phyloP scores from a whole-genome alignment of 2,888 invertebrate genomes.

The Xylota segnis region DNA sequence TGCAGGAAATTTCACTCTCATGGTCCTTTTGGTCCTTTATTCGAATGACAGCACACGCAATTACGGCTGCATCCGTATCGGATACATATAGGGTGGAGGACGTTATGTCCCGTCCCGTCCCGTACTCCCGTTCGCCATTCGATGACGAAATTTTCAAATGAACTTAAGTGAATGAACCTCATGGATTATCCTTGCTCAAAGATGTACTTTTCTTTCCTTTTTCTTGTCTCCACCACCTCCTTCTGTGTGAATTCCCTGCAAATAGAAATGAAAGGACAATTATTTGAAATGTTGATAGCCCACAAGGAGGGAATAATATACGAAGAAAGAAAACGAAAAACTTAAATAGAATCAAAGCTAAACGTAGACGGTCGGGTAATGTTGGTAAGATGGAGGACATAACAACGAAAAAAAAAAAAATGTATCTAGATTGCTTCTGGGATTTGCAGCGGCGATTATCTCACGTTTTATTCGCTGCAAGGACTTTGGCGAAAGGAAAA shows the following conservation, averaged over 20 bases:
- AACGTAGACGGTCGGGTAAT: not conserved
- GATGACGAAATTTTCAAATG: constrained; percentile 68
- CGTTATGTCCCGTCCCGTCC: not conserved
- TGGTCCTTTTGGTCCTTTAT: constrained; percentile 56
- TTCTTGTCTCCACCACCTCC: not conserved
- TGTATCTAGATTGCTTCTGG: constrained; percentile 72
- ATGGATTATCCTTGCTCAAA: constrained; percentile 59
- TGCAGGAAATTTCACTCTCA: constrained; percentile 57
- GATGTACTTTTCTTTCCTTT: not conserved
- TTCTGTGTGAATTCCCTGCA: constrained; percentile 44
- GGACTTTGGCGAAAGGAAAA: constrained; percentile 21
- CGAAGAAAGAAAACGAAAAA: constrained; percentile 42
- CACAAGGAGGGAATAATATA: constrained; percentile 44
- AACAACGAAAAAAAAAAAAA: constrained; percentile 29
- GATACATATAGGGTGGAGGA: not conserved
- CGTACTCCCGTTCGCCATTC: not conserved
- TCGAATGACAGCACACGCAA: constrained; percentile 64
- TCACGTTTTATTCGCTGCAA: constrained; percentile 67
- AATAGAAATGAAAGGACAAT: constrained; percentile 68
- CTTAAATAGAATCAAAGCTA: constrained; percentile 60
- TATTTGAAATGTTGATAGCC: constrained; percentile 73
- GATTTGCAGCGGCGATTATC: constrained; percentile 73
- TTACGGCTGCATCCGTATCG: constrained; percentile 46
- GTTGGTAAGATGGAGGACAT: constrained; percentile 6
- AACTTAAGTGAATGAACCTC: constrained; percentile 74